A percentile compares a stretch with the other conserved stretches of the same genome.
These are phyloP conservation scores for Kryptopterus vitreolus DNA, from an alignment of 2,797 vertebrate species.

Conservation along the genomic window DNA sequence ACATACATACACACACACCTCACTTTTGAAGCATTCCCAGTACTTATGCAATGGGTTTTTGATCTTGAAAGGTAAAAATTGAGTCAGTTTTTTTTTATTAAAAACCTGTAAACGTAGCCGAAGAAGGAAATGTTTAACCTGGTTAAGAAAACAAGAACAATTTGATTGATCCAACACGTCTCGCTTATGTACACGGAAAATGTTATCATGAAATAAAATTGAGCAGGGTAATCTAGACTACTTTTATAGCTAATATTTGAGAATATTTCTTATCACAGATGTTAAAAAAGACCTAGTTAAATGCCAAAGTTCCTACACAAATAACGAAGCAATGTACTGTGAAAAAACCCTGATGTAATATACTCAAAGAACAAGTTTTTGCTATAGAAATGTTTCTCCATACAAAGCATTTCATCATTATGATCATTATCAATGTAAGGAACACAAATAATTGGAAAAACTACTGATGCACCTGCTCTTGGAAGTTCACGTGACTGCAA, in stretches of 20 bases:
- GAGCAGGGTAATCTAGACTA: background rate
- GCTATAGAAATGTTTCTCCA: background rate
- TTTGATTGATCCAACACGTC: too few relatives aligned
- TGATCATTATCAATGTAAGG: background rate
- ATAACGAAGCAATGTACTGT: too few relatives aligned
- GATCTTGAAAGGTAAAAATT: background rate
- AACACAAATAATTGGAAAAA: background rate
- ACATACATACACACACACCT: too few relatives aligned
- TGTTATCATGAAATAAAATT: background rate
- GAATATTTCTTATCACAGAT: background rate
- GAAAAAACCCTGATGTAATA: too few relatives aligned
- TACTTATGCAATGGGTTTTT: too few relatives aligned
- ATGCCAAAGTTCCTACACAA: background rate
- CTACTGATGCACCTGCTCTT: background rate
- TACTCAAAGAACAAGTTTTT: background rate
- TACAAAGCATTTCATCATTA: background rate
- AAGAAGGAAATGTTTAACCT: background rate
- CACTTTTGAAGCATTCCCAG: background rate
- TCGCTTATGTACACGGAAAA: background rate
- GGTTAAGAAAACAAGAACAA: background rate
- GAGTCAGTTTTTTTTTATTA: background rate
- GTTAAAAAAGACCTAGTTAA: background rate
- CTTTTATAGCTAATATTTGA: background rate
- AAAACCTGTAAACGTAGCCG: background rate
- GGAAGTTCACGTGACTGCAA: background rate